Evolutionary conservation across 2,797 vertebrate species (phyloP).

Genomic region (Neosilurus mollespiculum): DNA sequence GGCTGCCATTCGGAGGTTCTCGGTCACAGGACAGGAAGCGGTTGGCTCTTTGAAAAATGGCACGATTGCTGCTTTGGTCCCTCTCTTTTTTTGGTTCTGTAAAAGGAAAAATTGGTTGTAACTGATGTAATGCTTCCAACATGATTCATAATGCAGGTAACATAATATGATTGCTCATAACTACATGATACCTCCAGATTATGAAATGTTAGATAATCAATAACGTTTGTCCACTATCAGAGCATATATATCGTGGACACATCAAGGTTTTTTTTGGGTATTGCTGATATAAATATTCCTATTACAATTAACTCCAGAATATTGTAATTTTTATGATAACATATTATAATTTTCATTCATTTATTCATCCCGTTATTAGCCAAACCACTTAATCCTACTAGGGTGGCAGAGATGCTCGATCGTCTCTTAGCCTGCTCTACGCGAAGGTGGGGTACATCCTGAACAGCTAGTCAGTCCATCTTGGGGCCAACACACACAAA

Average conservation of each 20-base stretch:
- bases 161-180: background rate
- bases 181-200: background rate
- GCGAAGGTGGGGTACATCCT: no score
- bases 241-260: background rate
- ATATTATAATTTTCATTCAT: no score
- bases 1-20: slow-evolving; percentile 57
- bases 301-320: background rate
- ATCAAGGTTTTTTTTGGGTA: background rate
- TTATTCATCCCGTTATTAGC: no score
- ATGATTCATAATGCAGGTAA: background rate
- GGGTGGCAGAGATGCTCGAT: no score
- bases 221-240: background rate
- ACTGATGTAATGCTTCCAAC: background rate
- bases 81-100: slow-evolving; percentile 67
- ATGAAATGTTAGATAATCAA: background rate
- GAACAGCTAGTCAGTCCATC: no score
- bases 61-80: slow-evolving; percentile 71
- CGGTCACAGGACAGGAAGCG: slow-evolving; percentile 53
- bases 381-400: no score
- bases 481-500: no score
- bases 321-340: no score
- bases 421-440: no score
- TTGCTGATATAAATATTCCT: background rate
- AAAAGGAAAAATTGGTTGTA: slow-evolving; percentile 1
- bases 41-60: slow-evolving; percentile 72